phyloP scores from a whole-genome alignment of 1,140 invertebrate genomes.

The Caerostris darwini region DNA sequence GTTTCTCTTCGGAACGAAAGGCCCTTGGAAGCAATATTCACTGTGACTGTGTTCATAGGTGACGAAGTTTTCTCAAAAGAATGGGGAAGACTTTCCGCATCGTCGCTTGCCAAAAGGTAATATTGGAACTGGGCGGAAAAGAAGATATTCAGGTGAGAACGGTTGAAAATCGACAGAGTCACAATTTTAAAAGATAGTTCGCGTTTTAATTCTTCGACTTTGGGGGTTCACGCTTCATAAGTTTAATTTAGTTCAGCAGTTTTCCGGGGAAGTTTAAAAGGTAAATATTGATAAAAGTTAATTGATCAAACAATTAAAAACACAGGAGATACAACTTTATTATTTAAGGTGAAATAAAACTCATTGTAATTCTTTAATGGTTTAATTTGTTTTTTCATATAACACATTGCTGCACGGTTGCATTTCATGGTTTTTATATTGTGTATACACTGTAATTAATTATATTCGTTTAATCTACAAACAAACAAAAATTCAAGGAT shows the following conservation, averaged over 20 bases:
- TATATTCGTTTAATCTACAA: too few relatives aligned
- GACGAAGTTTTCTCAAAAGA: conserved; percentile 26
- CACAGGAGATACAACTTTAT: neutral
- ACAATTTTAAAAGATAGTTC: neutral
- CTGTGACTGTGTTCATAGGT: neutral
- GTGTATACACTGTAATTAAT: too few relatives aligned
- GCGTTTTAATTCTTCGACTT: conserved; percentile 7
- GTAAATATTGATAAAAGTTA: conserved; percentile 47
- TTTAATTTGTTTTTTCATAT: too few relatives aligned
- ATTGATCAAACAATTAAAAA: neutral
- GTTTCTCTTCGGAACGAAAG: neutral
- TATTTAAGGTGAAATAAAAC: neutral
- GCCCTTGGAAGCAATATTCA: neutral
- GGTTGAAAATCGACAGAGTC: neutral
- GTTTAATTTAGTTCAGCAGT: neutral
- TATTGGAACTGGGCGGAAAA: neutral
- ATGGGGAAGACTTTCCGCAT: conserved; percentile 15
- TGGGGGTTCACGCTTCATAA: neutral
- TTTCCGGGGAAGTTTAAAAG: neutral
- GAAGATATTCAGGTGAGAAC: neutral
- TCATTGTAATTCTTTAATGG: neutral
- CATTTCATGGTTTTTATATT: too few relatives aligned
- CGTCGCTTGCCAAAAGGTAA: neutral
- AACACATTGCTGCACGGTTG: too few relatives aligned
- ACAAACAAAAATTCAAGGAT: too few relatives aligned